Evolutionary conservation across 1,140 invertebrate species (phyloP), one percentile per base, ranked within the genome.

Genomic region (Drosophila elegans): DNA sequence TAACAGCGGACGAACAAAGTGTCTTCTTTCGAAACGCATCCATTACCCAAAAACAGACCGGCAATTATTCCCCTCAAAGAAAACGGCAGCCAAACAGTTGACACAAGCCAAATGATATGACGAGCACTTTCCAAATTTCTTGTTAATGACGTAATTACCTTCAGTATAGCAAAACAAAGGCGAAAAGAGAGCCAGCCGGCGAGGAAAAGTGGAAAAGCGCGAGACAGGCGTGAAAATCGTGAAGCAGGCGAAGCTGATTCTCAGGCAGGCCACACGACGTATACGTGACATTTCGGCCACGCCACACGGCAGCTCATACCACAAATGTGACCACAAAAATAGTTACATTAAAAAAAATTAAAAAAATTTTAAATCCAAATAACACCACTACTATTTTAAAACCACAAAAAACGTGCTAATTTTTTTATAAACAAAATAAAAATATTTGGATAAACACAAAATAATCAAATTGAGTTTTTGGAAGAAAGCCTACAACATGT

Each of bases 91-190:
- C 44, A 34, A 68, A 66, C 60, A 51, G 64, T 67, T 63, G 64
- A 67, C 64, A 67, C 45, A 63, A 51, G 59, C 59, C 64, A 68
- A 68, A 56, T 71, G 42, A 61, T 71, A 74, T 78, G 82, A 86
- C 60, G 78, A 67, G 44, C 72, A 76, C 79, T 78, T 88, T 88
- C 51, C 61, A 76, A 86, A 79, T 88, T 82, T 88, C 79, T 66
- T 78, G 83, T 86, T 86, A 86, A 86, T 86, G 83, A 86, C 79
- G 82, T 86, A 88, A 86, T 86, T 86, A 84, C 63, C 71, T 52
- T 38, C 42, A 27, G 45, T 32, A 51, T 61, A 48, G 59, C 72
- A 45, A 59, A 76, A 67, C 63, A 59, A 56, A 69, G 16, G 64
- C 46, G 13, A 64, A 60, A 32, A 39, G 16, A 32, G 27, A 39